A percentile compares a stretch with the other conserved stretches of the same genome.
phyloP scores from a whole-genome alignment of 2,888 invertebrate species.

The Lumbricus terrestris region DNA sequence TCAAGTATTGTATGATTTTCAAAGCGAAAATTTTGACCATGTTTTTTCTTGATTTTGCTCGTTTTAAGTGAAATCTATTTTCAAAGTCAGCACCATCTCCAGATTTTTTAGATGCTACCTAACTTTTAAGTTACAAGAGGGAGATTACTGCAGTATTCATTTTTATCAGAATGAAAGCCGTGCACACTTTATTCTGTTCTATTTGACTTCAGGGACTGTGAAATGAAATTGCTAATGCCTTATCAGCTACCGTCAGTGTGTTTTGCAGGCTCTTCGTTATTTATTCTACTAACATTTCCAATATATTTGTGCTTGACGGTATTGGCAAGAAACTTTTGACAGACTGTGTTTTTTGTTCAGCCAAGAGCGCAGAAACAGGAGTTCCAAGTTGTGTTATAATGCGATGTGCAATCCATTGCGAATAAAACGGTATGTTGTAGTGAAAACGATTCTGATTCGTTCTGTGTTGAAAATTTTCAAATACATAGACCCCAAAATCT shows the following conservation, averaged over 20 bases:
- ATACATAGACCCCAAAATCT: too few relatives aligned
- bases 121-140: not conserved
- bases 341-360: not conserved
- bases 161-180: not conserved
- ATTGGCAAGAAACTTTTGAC: not conserved
- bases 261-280: not conserved
- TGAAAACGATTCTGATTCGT: not conserved
- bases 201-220: not conserved
- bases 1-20: not conserved
- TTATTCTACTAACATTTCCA: conserved; percentile 3
- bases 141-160: not conserved
- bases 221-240: not conserved
- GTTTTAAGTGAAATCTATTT: not conserved
- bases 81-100: not conserved
- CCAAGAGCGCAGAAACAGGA: not conserved
- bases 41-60: not conserved
- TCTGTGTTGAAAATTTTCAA: not conserved
- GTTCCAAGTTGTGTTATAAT: not conserved
- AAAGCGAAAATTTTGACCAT: not conserved
- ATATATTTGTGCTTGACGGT: not conserved
- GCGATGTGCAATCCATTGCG: not conserved
- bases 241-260: not conserved
- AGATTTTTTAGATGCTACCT: conserved; percentile 3
- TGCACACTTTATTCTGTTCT: not conserved
- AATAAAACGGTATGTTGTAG: not conserved